phyloP scores from a whole-genome alignment of 2,888 invertebrate species.

The Terebella lapidaria region DNA sequence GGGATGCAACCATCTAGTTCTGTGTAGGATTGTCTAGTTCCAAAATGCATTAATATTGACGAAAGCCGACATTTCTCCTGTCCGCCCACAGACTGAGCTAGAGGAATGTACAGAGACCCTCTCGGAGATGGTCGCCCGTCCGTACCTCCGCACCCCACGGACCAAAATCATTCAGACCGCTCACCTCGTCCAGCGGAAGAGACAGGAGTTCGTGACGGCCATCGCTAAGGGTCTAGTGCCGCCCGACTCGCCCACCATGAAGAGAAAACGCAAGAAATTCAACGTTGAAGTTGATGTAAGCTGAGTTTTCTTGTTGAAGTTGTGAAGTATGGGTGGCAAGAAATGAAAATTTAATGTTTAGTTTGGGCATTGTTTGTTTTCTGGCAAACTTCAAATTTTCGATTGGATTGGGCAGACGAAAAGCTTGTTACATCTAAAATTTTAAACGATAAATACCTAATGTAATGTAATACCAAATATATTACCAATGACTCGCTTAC shows the following conservation, averaged over 20 bases:
- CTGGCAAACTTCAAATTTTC: too few species aligned
- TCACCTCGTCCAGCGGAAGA: constrained; percentile 60
- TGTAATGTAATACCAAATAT: too few species aligned
- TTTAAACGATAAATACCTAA: too few species aligned
- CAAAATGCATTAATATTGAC: too few species aligned
- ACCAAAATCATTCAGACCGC: constrained; percentile 63
- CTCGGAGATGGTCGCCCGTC: constrained; percentile 64
- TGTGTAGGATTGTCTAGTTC: too few species aligned
- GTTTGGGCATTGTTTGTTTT: too few species aligned
- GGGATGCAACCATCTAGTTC: too few species aligned
- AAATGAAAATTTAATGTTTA: too few species aligned
- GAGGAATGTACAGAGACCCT: constrained; percentile 65
- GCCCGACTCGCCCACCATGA: constrained; percentile 61
- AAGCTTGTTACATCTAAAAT: too few species aligned
- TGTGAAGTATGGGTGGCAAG: too few species aligned
- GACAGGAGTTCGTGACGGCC: constrained; percentile 63
- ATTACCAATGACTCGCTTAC: too few species aligned
- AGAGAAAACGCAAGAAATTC: constrained; percentile 52
- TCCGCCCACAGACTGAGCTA: constrained; percentile 59
- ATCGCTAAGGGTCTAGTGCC: constrained; percentile 58
- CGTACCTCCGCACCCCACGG: constrained; percentile 62
- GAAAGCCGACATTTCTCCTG: not conserved
- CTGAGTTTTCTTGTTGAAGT: not conserved
- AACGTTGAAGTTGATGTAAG: constrained; percentile 48
- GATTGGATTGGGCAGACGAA: too few species aligned